Evolutionary conservation across 2,888 invertebrate genomes (phyloP), one percentile per base, ranked within the genome.

Genomic region (Melanchra persicariae): DNA sequence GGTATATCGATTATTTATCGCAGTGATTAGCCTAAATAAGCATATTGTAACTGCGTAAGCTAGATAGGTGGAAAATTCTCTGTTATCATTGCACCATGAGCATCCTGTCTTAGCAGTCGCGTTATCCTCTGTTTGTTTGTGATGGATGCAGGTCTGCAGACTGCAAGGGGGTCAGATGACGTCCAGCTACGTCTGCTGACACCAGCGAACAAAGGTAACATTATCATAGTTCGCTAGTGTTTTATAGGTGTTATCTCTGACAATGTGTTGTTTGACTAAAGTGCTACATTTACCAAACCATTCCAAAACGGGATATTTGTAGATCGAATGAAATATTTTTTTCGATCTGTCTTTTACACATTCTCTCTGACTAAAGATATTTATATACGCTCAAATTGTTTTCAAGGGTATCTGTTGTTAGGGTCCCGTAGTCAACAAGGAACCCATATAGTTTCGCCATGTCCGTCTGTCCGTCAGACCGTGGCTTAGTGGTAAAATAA

Each of bases 21-120:
- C 43, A 52, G 72, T 72, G 81, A 83, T 81, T 83, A 75, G 58
- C 81, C 73, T 58, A 70, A 79, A 79, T 81, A 65, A 57, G 40
- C 10, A 59, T 63, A 57, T 65, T 68, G 52, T 47, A 52, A 62
- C 45, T 74, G 40, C 64, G 40, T 47, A 59, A 58, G 52, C 26
- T 17, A 19, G 26, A 0, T 19, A 10, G 58, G 17, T 59, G 34
- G 47, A 63, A 43, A 47, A 47, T 34, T 58, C n/a, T 57, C 34
- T 40, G 17, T 47, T 30, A 8, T 58, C 24, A 62, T 40, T 40
- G 43, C 7, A 74, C n/a, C 17, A 58, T 73, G 22, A 77, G 17
- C 12, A 17, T 19, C 22, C 55, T 45, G 9, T 37, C 22, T 37
- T 26, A 26, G 34, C 7, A 30, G 24, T 19, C 40, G 49, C 17